Conservation (phyloP, 2,888 invertebrate genomes). For the Ectemnius cavifrons region DNA sequence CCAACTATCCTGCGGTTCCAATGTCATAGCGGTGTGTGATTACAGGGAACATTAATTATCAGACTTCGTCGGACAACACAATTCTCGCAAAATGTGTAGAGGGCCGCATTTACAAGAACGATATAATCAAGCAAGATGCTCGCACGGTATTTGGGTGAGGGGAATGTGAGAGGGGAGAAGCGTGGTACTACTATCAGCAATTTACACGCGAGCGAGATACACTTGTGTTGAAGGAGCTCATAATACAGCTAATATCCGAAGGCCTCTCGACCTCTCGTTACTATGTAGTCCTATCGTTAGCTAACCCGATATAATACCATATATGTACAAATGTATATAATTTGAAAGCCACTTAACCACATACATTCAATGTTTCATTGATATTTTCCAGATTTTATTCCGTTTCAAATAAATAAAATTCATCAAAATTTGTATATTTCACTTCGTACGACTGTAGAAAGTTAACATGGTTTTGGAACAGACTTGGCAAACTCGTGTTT, state of each 20-base stretch:
- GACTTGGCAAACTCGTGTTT: too few relatives aligned
- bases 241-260: conserved; percentile 53
- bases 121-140: conserved; percentile 21
- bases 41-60: conserved; percentile 38
- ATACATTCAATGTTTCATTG: too few relatives aligned
- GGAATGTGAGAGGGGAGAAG: neutral
- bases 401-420: too few relatives aligned
- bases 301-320: too few relatives aligned
- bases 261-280: conserved; percentile 30
- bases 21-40: too few relatives aligned
- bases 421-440: too few relatives aligned
- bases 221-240: conserved; percentile 44
- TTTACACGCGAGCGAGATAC: conserved; percentile 43
- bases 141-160: neutral
- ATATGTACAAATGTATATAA: too few relatives aligned
- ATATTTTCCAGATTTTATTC: too few relatives aligned
- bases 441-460: too few relatives aligned
- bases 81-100: conserved; percentile 13
- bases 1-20: too few relatives aligned
- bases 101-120: neutral
- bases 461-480: too few relatives aligned
- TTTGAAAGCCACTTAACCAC: too few relatives aligned
- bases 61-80: conserved; percentile 20
- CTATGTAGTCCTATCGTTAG: conserved; percentile 7
- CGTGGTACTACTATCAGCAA: conserved; percentile 35